Evolutionary conservation across 1,140 invertebrate genomes (phyloP), one percentile per base, ranked within the genome.

Genomic region (Orchesella cincta): DNA sequence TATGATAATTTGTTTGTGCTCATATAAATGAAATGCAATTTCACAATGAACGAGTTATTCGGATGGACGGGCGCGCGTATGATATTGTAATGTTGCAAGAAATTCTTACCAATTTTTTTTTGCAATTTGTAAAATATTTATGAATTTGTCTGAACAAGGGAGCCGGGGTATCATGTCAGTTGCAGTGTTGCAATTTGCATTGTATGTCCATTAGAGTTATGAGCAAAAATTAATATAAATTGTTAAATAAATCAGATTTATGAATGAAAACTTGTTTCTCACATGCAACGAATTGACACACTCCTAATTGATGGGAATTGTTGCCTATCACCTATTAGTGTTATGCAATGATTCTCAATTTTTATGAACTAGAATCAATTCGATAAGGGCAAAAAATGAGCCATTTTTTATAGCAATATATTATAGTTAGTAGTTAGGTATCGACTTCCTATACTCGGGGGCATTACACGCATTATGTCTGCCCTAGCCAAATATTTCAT

Each of bases 301-400:
- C 33, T 2, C 5, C 28, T 67, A 31, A 67, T 67, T 67, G 31
- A 67, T 67, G 26, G 8, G 62, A 67, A 67, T 31, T 67, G 62
- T 31, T 5, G 12, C 28, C 29, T 3, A 29, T 67, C 33, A n/a
- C 31, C n/a, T n/a, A n/a, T n/a, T n/a, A n/a, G n/a, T n/a, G 62
- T 33, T 31, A 67, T 29, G 1, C 12, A 16, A 67, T 33, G 3
- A 46, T 3, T 12, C 29, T 31, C 31, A 14, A 31, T 67, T 67
- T 67, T 67, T 67, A 67, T 67, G 62, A 67, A 33, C 62, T 67
- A 67, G 62, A 67, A 33, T 67, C 8, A n/a, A n/a, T n/a, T n/a
- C n/a, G n/a, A n/a, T n/a, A n/a, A n/a, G n/a, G n/a, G n/a, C n/a
- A 62, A 62, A 62, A n/a, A n/a, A 62, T n/a, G 23, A 62, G 23